These are phyloP conservation scores for Acronicta alni DNA, from an alignment of 2,888 invertebrate species.

Conservation along the genomic window DNA sequence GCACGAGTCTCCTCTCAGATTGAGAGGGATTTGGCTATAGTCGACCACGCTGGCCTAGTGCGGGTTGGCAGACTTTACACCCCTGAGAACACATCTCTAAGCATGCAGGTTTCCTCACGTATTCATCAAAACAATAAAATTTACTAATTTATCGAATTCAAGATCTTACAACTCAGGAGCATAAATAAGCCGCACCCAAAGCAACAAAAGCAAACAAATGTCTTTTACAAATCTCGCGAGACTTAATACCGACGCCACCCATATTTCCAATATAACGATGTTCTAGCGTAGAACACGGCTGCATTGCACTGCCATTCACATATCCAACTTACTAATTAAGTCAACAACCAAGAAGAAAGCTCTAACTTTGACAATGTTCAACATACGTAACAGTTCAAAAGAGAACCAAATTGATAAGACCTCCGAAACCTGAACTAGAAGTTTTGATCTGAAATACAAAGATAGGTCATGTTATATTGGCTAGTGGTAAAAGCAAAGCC, in stretches of 20 bases:
- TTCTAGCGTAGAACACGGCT: conserved; percentile 76
- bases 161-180: conserved; percentile 22
- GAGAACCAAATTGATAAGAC: conserved; percentile 66
- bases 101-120: no score
- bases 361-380: conserved; percentile 88
- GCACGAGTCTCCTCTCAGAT: no score
- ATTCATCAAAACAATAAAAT: no score
- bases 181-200: conserved; percentile 48
- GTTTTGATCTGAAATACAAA: conserved; percentile 31
- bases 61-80: no score
- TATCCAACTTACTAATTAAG: conserved; percentile 89
- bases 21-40: no score
- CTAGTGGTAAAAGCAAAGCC: conserved; percentile 76
- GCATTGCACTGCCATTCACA: conserved; percentile 88
- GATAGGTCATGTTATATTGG: conserved; percentile 66
- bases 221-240: conserved; percentile 67
- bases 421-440: conserved; percentile 42
- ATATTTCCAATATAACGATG: conserved; percentile 87
- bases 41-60: no score
- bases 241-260: conserved; percentile 74
- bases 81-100: no score
- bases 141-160: no score
- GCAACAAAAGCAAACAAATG: conserved; percentile 62
- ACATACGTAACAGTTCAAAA: conserved; percentile 83
- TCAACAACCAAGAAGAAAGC: conserved; percentile 86